phyloP scores from a whole-genome alignment of 1,140 invertebrate genomes.

The Drosophila lowei region DNA sequence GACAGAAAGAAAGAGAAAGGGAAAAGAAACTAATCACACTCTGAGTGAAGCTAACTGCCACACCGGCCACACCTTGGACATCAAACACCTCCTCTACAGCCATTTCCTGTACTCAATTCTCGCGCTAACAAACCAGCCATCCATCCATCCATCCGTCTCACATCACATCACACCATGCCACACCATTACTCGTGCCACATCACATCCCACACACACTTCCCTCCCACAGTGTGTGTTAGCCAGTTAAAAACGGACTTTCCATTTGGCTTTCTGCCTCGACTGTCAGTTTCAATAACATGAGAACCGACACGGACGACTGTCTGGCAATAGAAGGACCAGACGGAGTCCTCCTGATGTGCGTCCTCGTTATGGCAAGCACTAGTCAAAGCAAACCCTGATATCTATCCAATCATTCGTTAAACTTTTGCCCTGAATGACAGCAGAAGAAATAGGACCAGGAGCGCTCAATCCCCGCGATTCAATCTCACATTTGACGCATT shows the following conservation, averaged over 20 bases:
- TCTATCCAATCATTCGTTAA: conserved; percentile 33
- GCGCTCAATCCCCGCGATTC: conserved; percentile 19
- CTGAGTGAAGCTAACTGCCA: background rate
- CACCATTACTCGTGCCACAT: background rate
- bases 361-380: conserved; percentile 19
- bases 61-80: background rate
- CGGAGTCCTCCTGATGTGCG: conserved; percentile 33
- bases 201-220: background rate
- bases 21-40: conserved; percentile 34
- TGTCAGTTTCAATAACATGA: conserved; percentile 68
- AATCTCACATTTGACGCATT: conserved; percentile 63
- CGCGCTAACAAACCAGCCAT: background rate
- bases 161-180: conserved; percentile 2
- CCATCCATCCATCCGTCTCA: conserved; percentile 24
- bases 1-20: conserved; percentile 1
- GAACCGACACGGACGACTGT: conserved; percentile 21
- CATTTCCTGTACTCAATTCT: conserved; percentile 4
- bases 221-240: background rate
- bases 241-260: conserved; percentile 41
- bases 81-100: background rate
- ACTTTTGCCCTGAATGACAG: conserved; percentile 18
- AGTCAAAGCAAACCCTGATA: conserved; percentile 13
- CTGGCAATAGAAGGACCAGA: conserved; percentile 2
- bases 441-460: background rate
- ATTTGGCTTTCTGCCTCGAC: conserved; percentile 32